A percentile compares a stretch with the other conserved stretches of the same genome.
phyloP scores from a whole-genome alignment of 1,140 invertebrate species.

The Pomacea maculata region DNA sequence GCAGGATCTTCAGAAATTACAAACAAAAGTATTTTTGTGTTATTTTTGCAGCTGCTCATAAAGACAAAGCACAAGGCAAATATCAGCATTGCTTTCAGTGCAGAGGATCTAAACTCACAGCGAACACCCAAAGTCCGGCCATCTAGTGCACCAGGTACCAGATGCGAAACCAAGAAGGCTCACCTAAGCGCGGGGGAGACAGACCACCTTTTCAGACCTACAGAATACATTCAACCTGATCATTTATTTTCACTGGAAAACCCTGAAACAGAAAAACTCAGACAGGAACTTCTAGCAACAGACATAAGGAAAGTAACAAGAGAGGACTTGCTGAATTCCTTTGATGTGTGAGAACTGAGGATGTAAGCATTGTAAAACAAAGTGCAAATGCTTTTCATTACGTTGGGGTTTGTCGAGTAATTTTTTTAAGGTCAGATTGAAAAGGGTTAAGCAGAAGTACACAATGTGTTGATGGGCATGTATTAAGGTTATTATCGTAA shows the following conservation, averaged over 20 bases:
- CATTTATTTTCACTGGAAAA: conserved; percentile 22
- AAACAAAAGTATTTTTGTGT: not conserved
- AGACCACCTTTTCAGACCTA: conserved; percentile 26
- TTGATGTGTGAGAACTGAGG: conserved; percentile 8
- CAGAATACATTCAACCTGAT: conserved; percentile 31
- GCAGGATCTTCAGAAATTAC: no score
- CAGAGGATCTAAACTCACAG: conserved; percentile 30
- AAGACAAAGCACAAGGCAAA: conserved; percentile 48
- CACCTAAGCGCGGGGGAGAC: conserved; percentile 44
- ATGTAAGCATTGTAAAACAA: no score
- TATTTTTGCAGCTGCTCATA: conserved; percentile 43
- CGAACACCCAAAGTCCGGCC: conserved; percentile 35
- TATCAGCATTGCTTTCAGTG: conserved; percentile 41
- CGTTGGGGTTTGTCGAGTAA: no score
- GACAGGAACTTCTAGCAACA: conserved; percentile 32
- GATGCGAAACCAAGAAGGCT: conserved; percentile 35
- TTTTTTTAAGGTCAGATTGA: no score
- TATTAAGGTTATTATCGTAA: no score
- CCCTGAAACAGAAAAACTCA: conserved; percentile 36
- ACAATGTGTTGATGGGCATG: no score
- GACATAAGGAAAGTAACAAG: conserved; percentile 22
- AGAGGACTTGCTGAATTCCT: conserved; percentile 29
- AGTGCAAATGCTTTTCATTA: no score
- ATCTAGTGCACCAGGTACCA: conserved; percentile 50
- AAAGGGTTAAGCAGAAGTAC: no score